Conservation (phyloP, 2,797 vertebrate genomes). For the Trematomus bernacchii region DNA sequence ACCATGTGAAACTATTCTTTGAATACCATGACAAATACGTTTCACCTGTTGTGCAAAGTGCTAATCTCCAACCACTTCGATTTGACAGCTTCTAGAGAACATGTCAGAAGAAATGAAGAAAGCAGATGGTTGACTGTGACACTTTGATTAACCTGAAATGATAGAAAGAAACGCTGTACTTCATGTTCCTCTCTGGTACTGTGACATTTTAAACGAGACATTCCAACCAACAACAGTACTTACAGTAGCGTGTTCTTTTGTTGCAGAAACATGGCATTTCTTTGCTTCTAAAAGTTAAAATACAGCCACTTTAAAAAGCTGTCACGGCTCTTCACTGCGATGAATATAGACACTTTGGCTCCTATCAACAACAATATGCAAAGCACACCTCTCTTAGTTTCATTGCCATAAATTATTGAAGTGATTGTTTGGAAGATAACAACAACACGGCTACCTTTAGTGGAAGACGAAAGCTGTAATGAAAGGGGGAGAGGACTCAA, state of each 20-base stretch:
- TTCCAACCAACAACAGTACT: constrained; percentile 15
- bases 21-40: not conserved
- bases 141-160: constrained; percentile 31
- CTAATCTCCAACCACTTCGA: not conserved
- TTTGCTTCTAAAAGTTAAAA: constrained; percentile 40
- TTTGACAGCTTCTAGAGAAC: constrained; percentile 13
- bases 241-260: constrained; percentile 12
- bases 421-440: constrained; percentile 78
- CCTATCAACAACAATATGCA: constrained; percentile 72
- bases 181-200: constrained; percentile 10
- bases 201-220: constrained; percentile 22
- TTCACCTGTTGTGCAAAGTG: not conserved
- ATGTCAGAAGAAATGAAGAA: not conserved
- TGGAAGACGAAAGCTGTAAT: constrained; percentile 70
- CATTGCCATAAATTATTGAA: constrained; percentile 83
- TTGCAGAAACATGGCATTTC: constrained; percentile 5
- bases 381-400: constrained; percentile 76
- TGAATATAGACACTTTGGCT: constrained; percentile 61
- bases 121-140: not conserved
- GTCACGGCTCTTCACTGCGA: constrained; percentile 43
- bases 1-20: not conserved
- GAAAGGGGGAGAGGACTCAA: constrained; percentile 79
- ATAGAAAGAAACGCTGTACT: constrained; percentile 13
- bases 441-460: constrained; percentile 73
- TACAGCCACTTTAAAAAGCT: constrained; percentile 48